Conservation (phyloP, 2,888 invertebrate species). For the Lacanobia wlatinum region DNA sequence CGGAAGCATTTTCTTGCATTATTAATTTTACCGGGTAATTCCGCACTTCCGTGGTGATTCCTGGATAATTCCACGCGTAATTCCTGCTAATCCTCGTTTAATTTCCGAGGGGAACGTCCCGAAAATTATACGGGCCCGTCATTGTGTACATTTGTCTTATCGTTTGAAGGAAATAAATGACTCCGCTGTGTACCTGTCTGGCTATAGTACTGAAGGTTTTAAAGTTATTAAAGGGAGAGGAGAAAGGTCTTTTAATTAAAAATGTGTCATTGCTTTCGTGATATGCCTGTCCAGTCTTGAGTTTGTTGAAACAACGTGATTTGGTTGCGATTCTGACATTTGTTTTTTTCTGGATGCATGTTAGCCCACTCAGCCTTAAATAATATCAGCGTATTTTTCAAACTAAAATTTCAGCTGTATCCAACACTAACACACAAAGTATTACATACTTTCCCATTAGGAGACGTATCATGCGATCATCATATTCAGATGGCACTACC, state of each 20-base stretch:
- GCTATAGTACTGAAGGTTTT: not conserved
- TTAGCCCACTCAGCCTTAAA: too few species aligned
- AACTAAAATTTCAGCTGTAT: not conserved
- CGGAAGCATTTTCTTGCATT: constrained; percentile 57
- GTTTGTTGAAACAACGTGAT: too few species aligned
- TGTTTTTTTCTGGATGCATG: not conserved
- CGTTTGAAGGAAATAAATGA: constrained; percentile 47
- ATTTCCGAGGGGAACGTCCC: constrained; percentile 51
- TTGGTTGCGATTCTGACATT: too few species aligned
- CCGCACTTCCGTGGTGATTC: constrained; percentile 37
- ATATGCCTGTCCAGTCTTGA: not conserved
- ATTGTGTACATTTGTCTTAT: constrained; percentile 43
- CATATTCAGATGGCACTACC: not conserved
- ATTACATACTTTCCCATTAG: not conserved
- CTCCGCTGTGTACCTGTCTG: not conserved
- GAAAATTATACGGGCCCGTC: constrained; percentile 44
- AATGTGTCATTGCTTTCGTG: not conserved
- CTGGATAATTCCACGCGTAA: constrained; percentile 40
- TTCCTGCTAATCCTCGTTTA: constrained; percentile 55
- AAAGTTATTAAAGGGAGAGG: constrained; percentile 9
- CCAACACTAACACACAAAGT: not conserved
- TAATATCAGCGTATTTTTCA: not conserved
- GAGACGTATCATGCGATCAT: not conserved
- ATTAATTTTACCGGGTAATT: constrained; percentile 60
- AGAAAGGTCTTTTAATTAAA: constrained; percentile 1